phyloP scores from a whole-genome alignment of 2,888 invertebrate species.

The Ernsta delagoae region DNA sequence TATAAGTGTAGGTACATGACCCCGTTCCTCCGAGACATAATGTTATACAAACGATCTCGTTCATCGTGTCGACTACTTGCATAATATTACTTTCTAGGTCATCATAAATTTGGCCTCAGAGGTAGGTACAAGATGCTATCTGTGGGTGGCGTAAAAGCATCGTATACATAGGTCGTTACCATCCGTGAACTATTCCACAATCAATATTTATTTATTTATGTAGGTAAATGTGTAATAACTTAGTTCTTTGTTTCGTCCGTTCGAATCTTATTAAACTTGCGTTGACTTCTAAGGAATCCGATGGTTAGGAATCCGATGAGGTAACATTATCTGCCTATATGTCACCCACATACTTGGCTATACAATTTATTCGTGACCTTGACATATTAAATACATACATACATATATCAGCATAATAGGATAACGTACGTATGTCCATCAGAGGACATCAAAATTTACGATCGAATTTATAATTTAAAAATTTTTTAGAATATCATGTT shows the following conservation, averaged over 20 bases:
- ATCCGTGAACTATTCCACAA: constrained; percentile 30
- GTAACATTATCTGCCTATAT: constrained; percentile 25
- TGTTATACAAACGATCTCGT: constrained; percentile 62
- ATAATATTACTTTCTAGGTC: constrained; percentile 60
- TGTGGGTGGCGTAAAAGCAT: constrained; percentile 37
- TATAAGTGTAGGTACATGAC: constrained; percentile 45
- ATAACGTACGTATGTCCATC: constrained; percentile 5
- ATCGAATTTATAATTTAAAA: neutral
- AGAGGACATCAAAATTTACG: neutral
- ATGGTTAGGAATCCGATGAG: constrained; percentile 13
- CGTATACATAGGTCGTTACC: constrained; percentile 25
- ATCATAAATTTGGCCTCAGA: constrained; percentile 40
- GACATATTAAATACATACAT: constrained; percentile 28
- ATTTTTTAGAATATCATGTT: neutral
- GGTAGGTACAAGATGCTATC: constrained; percentile 35
- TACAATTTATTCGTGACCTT: constrained; percentile 31
- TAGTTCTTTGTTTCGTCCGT: constrained; percentile 15
- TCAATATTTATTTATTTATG: too few species aligned
- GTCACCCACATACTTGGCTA: constrained; percentile 28
- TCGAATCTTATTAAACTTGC: constrained; percentile 15
- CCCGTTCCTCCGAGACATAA: constrained; percentile 47
- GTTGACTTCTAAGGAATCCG: constrained; percentile 26
- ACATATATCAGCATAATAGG: constrained; percentile 8
- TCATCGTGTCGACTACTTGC: constrained; percentile 57
- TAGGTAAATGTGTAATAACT: constrained; percentile 27